Evolutionary conservation across 92 coral and sea anemone genomes (phyloP), one percentile per base, ranked within the genome.

Genomic region (Palythoa grandis): DNA sequence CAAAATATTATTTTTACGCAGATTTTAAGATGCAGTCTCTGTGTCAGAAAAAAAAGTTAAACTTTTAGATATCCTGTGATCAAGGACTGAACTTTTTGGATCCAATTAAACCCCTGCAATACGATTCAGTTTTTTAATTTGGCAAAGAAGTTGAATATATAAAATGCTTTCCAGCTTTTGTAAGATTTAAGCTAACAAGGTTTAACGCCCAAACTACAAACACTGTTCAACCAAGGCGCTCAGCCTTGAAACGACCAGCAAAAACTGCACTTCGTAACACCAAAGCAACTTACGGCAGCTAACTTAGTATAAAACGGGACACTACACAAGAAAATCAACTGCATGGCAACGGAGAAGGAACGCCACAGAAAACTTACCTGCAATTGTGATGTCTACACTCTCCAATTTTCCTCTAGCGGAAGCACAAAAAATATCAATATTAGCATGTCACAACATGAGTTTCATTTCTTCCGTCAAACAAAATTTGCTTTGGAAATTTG

Each of bases 341-440:
- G 0, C 57, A 25, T 67, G 7, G 17, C n/a, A 20, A 15, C 58
- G 11, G 61, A 40, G 66, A 14, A 77, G 74, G 39, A 70, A 58
- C 38, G 6, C n/a, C 17, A 79, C 17, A 17, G 13, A 47, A 40
- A 52, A 90, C 96, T 60, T 52, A 96, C 99, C 99, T 92, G 99
- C 98, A 75, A 96, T 88, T 38, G 98, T 96, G 35, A 96, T 88
- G 77, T 96, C 98, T 54, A 93, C 98, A 35, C 95, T 92, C 94
- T 96, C 99, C 71, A 95, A 93, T 91, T 96, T 96, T 78, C 92
- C 99, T 53, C 99, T 96, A 75, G 52, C 83, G 75, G 85, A 80
- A 80, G 85, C 63, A 80, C 4, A 54, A 43, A 66, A 48, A 80
- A 35, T 10, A 67, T 29, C 25, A 20, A n/a, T 17, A 16, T 15